Conservation (phyloP, 2,797 vertebrate species). For the Liparis tanakae region DNA sequence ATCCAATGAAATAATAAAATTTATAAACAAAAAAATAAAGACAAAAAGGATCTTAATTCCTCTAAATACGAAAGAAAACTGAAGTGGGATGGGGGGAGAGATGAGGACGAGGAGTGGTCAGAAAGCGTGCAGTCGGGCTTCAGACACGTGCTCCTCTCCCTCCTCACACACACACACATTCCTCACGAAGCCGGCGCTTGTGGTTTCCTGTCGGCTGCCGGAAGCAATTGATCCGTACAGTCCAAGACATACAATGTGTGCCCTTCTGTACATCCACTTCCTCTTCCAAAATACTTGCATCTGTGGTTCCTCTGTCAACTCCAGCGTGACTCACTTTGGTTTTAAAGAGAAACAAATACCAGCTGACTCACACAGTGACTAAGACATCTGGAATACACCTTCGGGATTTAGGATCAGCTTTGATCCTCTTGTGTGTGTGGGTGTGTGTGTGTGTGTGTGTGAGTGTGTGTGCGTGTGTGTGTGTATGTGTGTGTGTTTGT, state of each 20-base stretch:
- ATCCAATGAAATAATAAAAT: not conserved
- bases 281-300: slow-evolving; percentile 70
- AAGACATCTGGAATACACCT: slow-evolving; percentile 75
- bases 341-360: slow-evolving; percentile 63
- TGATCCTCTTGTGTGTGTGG: slow-evolving; percentile 34
- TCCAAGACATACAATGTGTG: slow-evolving; percentile 62
- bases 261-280: slow-evolving; percentile 66
- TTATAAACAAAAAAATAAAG: not conserved
- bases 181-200: slow-evolving; percentile 62
- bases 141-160: slow-evolving; percentile 27
- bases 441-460: slow-evolving; percentile 3
- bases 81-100: not conserved
- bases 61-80: not conserved
- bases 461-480: slow-evolving; percentile 7
- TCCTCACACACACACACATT: slow-evolving; percentile 54
- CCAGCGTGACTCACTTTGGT: slow-evolving; percentile 68
- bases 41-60: not conserved
- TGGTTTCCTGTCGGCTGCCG: slow-evolving; percentile 67
- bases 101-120: not conserved
- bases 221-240: slow-evolving; percentile 51
- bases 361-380: slow-evolving; percentile 82
- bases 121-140: slow-evolving; percentile 10
- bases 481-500: slow-evolving; percentile 7
- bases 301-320: slow-evolving; percentile 63
- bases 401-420: slow-evolving; percentile 53